Evolutionary conservation across 2,797 vertebrate species (phyloP), one percentile per base, ranked within the genome.

Genomic region (Eulemur albifrons): DNA sequence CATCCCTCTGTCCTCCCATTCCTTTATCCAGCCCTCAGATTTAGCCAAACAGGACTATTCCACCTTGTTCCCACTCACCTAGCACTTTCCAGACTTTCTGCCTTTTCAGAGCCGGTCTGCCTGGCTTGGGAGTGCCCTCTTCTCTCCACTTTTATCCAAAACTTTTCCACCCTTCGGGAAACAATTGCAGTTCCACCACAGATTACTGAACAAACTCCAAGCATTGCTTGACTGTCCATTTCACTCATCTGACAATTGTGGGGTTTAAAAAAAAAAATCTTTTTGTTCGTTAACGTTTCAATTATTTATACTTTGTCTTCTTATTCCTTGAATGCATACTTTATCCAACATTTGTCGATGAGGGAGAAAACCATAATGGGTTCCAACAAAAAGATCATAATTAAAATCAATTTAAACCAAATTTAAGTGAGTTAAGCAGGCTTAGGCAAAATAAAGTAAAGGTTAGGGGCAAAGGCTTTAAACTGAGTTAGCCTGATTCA

Each of bases 371-470:
- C 18, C 79, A 63, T 75, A 84, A 85, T 94, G 76, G 32, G 45
- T 83, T 45, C 59, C 32, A 76, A 80, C 3, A 10, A 80, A 89
- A 95, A 45, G 25, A 2, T 63, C 87, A 57, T 57, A 63, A 86
- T 79, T 84, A 95, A 95, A 77, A 79, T 90, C 65, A 59, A 40
- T 32, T 48, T 90, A 67, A 45, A 57, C 57, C 30, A 83, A 85
- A 23, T 88, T 69, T 67, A 92, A 94, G 27, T 91, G 73, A 88
- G 76, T 73, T 92, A 83, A 87, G 23, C 1, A 20, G 32, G 14
- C n/a, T 65, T 73, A 88, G 63, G n/a, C 65, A 92, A 94, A 83
- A 61, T 88, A 85, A 92, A 94, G 13, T 57, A 35, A 52, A 89
- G n/a, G n/a, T 61, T 57, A 63, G 70, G 45, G 43, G 15, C 40